A percentile compares a stretch with the other conserved stretches of the same genome.
Conservation (phyloP, 2,113 vertebrate genomes). For the Pelvicachromis taeniatus region DNA sequence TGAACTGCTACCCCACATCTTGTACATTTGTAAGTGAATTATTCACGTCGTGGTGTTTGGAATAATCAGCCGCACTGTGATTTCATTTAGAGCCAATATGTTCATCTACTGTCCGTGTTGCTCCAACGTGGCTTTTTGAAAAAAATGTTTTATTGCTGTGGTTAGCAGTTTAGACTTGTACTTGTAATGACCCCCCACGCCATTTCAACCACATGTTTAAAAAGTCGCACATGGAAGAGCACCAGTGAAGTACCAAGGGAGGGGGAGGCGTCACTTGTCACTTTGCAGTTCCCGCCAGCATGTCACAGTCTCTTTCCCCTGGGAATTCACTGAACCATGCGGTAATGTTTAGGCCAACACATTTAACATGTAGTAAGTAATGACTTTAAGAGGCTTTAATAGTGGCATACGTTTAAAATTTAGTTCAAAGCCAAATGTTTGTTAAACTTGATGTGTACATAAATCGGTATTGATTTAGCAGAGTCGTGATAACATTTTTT, state of each 20-base stretch:
- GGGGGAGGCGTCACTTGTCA: conserved; percentile 60
- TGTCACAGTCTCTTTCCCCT: conserved; percentile 55
- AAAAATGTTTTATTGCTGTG: conserved; percentile 41
- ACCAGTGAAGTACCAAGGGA: conserved; percentile 12
- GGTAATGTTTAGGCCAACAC: conserved; percentile 36
- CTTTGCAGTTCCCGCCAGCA: conserved; percentile 63
- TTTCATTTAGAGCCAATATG: background rate
- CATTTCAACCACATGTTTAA: conserved; percentile 52
- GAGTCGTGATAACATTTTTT: background rate
- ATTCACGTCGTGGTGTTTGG: background rate
- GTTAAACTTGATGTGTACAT: background rate
- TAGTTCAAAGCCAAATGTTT: background rate
- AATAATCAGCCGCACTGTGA: background rate
- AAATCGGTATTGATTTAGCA: background rate
- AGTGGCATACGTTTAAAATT: background rate
- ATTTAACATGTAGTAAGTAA: conserved; percentile 4
- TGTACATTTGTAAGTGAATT: background rate
- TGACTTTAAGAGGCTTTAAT: background rate
- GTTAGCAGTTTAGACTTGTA: conserved; percentile 46
- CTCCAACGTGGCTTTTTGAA: background rate
- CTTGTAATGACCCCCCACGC: conserved; percentile 20
- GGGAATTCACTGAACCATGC: conserved; percentile 51
- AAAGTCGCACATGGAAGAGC: conserved; percentile 54
- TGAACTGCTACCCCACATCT: background rate
- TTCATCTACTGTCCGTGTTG: background rate